phyloP scores from a whole-genome alignment of 2,888 invertebrate species.

The Chrysomela aeneicollis region DNA sequence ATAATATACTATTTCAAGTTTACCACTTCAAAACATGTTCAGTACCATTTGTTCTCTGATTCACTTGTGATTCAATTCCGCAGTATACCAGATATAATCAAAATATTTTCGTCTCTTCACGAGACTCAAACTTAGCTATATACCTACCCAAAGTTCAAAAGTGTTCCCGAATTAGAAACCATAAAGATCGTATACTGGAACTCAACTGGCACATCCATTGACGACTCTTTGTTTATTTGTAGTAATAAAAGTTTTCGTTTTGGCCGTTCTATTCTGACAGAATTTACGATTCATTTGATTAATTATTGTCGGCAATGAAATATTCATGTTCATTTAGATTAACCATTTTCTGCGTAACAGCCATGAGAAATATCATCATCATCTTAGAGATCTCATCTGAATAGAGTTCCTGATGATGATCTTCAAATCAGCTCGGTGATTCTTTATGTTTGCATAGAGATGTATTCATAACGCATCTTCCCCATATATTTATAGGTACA shows the following conservation, averaged over 20 bases:
- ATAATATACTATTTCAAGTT: too few species aligned
- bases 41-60: too few species aligned
- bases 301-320: slow-evolving; percentile 3
- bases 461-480: too few species aligned
- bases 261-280: background rate
- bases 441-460: too few species aligned
- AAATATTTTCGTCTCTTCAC: background rate
- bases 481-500: too few species aligned
- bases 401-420: too few species aligned
- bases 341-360: background rate
- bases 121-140: too few species aligned
- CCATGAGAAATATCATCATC: too few species aligned
- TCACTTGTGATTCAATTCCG: too few species aligned
- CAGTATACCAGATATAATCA: background rate
- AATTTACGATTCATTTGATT: slow-evolving; percentile 5
- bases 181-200: background rate
- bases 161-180: slow-evolving; percentile 20
- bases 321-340: background rate
- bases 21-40: too few species aligned
- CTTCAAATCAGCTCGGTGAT: too few species aligned
- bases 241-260: slow-evolving; percentile 2
- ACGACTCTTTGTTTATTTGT: background rate
- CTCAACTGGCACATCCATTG: background rate
- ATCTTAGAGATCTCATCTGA: too few species aligned
- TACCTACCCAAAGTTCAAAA: background rate